Percentiles rank a stretch among this genome's conserved stretches.
phyloP scores from a whole-genome alignment of 2,113 vertebrate genomes.

The Spermophilus dauricus region DNA sequence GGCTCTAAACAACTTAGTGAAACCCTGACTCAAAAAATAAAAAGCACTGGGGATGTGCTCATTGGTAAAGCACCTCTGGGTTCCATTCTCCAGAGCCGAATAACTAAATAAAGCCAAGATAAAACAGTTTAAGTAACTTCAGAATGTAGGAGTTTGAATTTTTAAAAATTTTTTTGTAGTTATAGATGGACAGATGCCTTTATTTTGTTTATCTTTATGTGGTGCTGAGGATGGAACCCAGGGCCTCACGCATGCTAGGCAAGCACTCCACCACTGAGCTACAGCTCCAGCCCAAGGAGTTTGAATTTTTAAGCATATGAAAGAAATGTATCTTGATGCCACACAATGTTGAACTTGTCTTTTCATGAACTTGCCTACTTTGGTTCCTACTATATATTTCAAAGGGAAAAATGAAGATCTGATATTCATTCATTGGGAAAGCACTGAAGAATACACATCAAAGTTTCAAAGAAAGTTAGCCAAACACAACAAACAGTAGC shows the following conservation, averaged over 20 bases:
- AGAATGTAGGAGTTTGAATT: not conserved
- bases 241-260: too few species aligned
- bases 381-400: not conserved
- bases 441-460: not conserved
- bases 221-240: too few species aligned
- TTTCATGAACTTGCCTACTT: not conserved
- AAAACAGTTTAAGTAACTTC: not conserved
- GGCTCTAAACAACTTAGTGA: too few species aligned
- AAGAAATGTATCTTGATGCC: not conserved
- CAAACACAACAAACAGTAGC: not conserved
- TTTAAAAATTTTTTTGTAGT: too few species aligned
- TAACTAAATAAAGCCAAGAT: not conserved
- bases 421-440: not conserved
- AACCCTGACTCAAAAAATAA: too few species aligned
- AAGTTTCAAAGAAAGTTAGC: not conserved
- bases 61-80: too few species aligned
- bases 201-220: too few species aligned
- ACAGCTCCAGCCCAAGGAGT: not conserved
- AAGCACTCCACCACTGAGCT: too few species aligned
- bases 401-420: not conserved
- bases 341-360: not conserved
- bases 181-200: too few species aligned
- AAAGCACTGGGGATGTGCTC: too few species aligned
- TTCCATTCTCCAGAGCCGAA: too few species aligned
- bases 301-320: not conserved